phyloP scores from a whole-genome alignment of 2,888 invertebrate species.

The Idaea aversata region DNA sequence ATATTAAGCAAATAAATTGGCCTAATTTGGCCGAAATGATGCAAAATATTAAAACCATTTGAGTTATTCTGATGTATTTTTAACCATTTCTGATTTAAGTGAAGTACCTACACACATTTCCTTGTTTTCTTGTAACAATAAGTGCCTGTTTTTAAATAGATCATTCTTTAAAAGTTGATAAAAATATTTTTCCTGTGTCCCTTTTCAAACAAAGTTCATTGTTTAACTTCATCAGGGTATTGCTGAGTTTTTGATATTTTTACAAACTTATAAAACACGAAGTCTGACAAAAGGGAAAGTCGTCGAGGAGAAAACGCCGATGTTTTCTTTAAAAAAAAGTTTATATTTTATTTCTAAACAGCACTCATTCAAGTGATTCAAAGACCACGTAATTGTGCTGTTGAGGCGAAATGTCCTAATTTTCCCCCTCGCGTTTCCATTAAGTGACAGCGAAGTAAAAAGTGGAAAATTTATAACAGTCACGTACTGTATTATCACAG shows the following conservation, averaged over 20 bases:
- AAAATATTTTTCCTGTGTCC: slow-evolving; percentile 11
- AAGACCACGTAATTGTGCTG: slow-evolving; percentile 54
- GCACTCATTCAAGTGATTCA: slow-evolving; percentile 47
- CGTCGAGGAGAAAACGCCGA: slow-evolving; percentile 19
- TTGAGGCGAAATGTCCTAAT: slow-evolving; percentile 53
- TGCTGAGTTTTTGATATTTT: slow-evolving; percentile 20
- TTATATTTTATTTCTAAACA: slow-evolving; percentile 40
- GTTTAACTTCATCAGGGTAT: slow-evolving; percentile 24
- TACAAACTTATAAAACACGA: slow-evolving; percentile 26
- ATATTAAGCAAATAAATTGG: slow-evolving; percentile 16
- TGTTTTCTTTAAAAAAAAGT: slow-evolving; percentile 30
- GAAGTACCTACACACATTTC: background rate
- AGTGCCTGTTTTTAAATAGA: background rate
- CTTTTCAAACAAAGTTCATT: slow-evolving; percentile 22
- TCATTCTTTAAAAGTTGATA: slow-evolving; percentile 8
- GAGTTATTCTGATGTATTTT: background rate
- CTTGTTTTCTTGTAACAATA: slow-evolving; percentile 5
- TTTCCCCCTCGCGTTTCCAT: slow-evolving; percentile 51
- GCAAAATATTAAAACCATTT: background rate
- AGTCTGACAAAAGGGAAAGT: slow-evolving; percentile 22
- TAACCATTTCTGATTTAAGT: background rate
- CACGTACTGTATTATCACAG: slow-evolving; percentile 60
- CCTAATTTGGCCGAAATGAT: slow-evolving; percentile 13
- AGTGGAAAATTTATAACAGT: slow-evolving; percentile 53
- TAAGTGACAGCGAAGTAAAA: slow-evolving; percentile 60